Percentiles rank a stretch among this genome's conserved stretches.
phyloP scores from a whole-genome alignment of 2,797 vertebrate genomes.

The Sebastes glaucus region DNA sequence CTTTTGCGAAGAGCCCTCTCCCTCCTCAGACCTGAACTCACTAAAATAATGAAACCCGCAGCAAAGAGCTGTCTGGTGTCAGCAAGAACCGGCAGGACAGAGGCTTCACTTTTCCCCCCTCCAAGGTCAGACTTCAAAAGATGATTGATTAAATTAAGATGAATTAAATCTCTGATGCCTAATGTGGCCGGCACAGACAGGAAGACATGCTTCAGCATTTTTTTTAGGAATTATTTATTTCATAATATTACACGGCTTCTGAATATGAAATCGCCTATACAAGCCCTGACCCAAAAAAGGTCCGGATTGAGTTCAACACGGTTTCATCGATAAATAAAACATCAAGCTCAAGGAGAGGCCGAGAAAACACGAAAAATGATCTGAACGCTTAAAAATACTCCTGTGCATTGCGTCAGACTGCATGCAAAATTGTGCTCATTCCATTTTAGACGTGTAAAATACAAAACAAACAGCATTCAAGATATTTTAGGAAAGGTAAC shows the following conservation, averaged over 20 bases:
- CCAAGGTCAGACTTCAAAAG: constrained; percentile 68
- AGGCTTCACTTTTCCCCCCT: constrained; percentile 21
- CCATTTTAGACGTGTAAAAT: constrained; percentile 8
- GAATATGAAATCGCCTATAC: constrained; percentile 38
- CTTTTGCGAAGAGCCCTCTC: constrained; percentile 69
- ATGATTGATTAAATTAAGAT: constrained; percentile 65
- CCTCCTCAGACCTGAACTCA: constrained; percentile 57
- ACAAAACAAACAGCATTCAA: constrained; percentile 1
- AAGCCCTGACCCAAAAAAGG: constrained; percentile 37
- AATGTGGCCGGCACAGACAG: constrained; percentile 30
- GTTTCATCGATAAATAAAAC: constrained; percentile 70
- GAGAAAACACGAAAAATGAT: constrained; percentile 29
- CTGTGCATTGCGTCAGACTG: constrained; percentile 29
- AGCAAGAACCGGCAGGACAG: constrained; percentile 58
- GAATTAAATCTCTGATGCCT: constrained; percentile 49
- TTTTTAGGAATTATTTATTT: constrained; percentile 63
- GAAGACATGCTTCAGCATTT: constrained; percentile 50
- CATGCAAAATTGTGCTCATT: constrained; percentile 46
- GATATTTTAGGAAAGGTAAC: constrained; percentile 17
- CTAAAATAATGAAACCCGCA: constrained; percentile 74
- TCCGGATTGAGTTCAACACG: constrained; percentile 39
- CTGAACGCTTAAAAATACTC: constrained; percentile 22
- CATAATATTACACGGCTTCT: constrained; percentile 50
- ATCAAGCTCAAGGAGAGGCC: constrained; percentile 29
- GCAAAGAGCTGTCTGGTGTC: constrained; percentile 65